phyloP scores from a whole-genome alignment of 2,797 vertebrate species.

The Anguilla megastoma region DNA sequence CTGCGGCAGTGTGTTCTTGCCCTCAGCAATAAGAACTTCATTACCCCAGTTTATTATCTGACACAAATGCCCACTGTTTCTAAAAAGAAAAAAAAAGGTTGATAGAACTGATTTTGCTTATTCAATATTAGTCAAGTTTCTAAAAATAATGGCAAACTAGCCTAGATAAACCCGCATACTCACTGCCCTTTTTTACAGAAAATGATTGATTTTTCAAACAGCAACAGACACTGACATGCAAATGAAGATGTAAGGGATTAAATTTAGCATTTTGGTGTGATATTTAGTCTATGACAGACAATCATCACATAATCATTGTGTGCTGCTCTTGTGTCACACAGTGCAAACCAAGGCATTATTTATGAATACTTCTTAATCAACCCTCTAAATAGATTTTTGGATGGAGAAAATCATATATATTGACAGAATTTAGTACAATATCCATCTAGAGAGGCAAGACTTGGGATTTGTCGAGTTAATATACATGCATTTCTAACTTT shows the following conservation, averaged over 20 bases:
- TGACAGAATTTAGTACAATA: background rate
- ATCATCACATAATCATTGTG: background rate
- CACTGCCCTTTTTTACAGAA: conserved; percentile 62
- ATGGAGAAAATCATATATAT: background rate
- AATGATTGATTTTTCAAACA: conserved; percentile 64
- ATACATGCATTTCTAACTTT: conserved; percentile 22
- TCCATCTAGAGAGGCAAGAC: background rate
- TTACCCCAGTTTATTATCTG: conserved; percentile 66
- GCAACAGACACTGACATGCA: conserved; percentile 42
- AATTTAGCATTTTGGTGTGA: conserved; percentile 49
- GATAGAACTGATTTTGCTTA: background rate
- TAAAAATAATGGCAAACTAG: background rate
- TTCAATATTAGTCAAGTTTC: background rate
- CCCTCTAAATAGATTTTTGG: background rate
- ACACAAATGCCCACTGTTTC: background rate
- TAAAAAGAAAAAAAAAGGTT: background rate
- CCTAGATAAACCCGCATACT: conserved; percentile 45
- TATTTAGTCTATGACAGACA: conserved; percentile 24
- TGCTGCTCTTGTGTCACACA: background rate
- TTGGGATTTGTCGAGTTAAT: background rate
- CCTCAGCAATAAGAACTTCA: conserved; percentile 59
- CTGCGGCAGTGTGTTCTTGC: conserved; percentile 60
- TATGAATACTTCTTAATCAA: conserved; percentile 6
- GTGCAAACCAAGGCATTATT: background rate
- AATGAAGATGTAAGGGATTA: conserved; percentile 48